Percentiles rank a stretch among this genome's conserved stretches.
phyloP scores from a whole-genome alignment of 2,113 vertebrate genomes.

The Empidonax alnorum region DNA sequence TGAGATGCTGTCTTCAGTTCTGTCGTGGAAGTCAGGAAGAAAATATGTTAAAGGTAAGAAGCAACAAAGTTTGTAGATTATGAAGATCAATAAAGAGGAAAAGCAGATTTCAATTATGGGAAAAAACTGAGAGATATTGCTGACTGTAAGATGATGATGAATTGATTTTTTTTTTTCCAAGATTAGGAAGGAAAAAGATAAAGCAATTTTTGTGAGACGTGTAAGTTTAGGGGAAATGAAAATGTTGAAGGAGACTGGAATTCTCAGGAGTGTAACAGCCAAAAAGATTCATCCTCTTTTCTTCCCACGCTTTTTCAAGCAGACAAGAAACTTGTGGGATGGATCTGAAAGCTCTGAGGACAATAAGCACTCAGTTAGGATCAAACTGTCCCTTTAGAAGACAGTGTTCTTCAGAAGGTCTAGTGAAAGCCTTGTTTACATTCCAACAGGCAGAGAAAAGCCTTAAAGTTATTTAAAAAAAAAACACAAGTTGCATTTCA shows the following conservation, averaged over 20 bases:
- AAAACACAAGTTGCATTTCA: accelerated
- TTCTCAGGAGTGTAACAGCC: background rate
- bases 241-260: background rate
- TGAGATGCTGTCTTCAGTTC: background rate
- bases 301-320: background rate
- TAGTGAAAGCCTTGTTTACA: background rate
- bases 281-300: background rate
- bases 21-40: background rate
- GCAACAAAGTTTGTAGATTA: background rate
- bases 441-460: background rate
- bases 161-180: background rate
- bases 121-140: background rate
- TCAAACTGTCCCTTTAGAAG: background rate
- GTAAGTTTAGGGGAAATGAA: background rate
- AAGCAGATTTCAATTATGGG: background rate
- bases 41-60: background rate
- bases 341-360: background rate
- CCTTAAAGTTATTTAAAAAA: background rate
- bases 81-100: background rate
- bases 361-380: background rate
- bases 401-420: background rate
- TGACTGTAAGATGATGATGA: background rate
- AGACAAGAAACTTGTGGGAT: background rate
- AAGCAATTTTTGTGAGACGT: background rate
- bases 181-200: background rate